phyloP scores from a whole-genome alignment of 2,113 vertebrate genomes.

The Crotalus tigris region DNA sequence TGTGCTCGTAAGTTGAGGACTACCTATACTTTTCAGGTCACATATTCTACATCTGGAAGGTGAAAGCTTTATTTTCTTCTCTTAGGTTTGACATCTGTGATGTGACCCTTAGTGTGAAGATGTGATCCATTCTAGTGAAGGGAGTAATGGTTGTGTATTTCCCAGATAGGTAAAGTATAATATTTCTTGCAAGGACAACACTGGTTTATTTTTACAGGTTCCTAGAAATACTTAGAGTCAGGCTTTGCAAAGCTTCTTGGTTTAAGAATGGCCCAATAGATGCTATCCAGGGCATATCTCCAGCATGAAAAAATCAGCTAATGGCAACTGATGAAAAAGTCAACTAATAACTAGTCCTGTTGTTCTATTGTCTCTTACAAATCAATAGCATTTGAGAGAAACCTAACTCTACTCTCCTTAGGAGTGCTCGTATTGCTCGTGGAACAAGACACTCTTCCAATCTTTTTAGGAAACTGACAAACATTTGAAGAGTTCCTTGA shows the following conservation, averaged over 20 bases:
- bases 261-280: background rate
- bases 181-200: background rate
- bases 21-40: background rate
- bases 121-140: background rate
- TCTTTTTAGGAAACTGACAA: background rate
- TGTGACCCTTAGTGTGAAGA: too few species aligned
- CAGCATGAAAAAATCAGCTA: background rate
- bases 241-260: background rate
- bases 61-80: background rate
- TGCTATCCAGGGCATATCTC: background rate
- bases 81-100: background rate
- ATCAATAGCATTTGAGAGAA: background rate
- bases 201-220: background rate
- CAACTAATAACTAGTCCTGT: background rate
- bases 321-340: background rate
- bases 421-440: background rate
- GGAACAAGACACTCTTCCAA: background rate
- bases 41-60: slow-evolving; percentile 7
- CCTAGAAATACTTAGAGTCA: background rate
- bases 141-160: background rate
- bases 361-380: background rate
- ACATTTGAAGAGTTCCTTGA: background rate
- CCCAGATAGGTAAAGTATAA: background rate
- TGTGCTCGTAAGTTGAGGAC: too few species aligned
- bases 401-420: background rate